A percentile compares a stretch with the other conserved stretches of the same genome.
These are phyloP conservation scores for Nothocercus julius DNA, from an alignment of 2,113 vertebrate species.

Conservation along the genomic window DNA sequence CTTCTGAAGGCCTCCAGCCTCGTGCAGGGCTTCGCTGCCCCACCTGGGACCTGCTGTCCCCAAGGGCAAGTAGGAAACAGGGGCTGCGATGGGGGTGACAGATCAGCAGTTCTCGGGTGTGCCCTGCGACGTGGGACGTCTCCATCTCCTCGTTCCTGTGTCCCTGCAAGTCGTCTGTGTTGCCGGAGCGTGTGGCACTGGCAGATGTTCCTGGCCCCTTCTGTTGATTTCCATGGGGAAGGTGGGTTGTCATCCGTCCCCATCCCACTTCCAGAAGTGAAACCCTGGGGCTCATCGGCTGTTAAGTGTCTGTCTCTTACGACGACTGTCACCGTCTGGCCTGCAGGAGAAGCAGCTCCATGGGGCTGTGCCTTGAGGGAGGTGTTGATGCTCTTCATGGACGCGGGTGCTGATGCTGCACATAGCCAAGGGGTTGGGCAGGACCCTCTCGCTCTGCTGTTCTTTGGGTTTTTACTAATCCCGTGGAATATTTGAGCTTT, in stretches of 20 bases:
- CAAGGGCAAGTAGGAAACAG: rapidly evolving
- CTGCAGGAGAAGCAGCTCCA: rapidly evolving
- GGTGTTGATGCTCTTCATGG: rapidly evolving
- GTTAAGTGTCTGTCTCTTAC: too few species aligned
- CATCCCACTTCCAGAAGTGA: neutral
- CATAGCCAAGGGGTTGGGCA: rapidly evolving
- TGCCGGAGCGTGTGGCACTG: neutral
- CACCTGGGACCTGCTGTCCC: neutral
- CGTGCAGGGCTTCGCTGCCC: rapidly evolving
- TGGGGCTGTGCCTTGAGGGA: neutral
- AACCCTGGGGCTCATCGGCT: neutral
- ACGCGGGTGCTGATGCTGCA: rapidly evolving
- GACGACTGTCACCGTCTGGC: too few species aligned
- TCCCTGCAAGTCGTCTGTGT: neutral
- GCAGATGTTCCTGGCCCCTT: neutral
- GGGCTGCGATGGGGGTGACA: rapidly evolving
- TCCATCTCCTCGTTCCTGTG: rapidly evolving
- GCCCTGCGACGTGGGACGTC: neutral
- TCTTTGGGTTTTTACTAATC: rapidly evolving
- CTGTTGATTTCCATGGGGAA: neutral
- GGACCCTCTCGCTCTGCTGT: neutral
- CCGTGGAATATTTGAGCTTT: rapidly evolving
- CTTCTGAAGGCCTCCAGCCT: rapidly evolving
- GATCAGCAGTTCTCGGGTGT: neutral
- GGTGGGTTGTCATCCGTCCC: neutral